Evolutionary conservation across 2,113 vertebrate species (phyloP), one percentile per base, ranked within the genome.

Genomic region (Aramus guarauna): DNA sequence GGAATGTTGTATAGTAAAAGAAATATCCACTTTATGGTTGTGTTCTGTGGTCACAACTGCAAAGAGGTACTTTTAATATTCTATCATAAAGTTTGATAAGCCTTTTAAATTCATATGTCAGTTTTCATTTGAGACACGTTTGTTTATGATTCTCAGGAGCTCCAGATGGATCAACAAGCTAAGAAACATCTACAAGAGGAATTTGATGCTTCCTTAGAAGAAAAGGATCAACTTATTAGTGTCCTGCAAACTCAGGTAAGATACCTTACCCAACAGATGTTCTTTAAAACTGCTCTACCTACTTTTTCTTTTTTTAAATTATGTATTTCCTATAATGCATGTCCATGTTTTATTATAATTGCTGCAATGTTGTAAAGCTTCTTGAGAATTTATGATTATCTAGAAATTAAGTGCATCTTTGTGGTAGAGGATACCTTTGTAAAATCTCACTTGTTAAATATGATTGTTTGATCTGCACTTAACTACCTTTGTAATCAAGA

Each of bases 131-230:
- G n/a, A 92, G 56, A 58, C 9, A 0, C 2, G 0, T 91, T 69
- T 85, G 2, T 87, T 58, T 88, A 23, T 87, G 10, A 81, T 58
- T 85, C 67, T 58, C 81, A 99, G 99, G 99, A 99, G 94, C 98
- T 99, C 34, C 99, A 99, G 58, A 99, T 99, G 99, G 99, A 99
- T 97, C 99, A 99, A 74, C 99, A 99, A 96, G 99, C 99, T 47
- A 99, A 99, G 97, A 99, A 99, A 97, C 99, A 99, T 96, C 98
- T 99, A n/a, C 99, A 99, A 47, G 99, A 99, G 19, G 99, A 99
- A 95, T 99, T 99, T 97, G 99, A 99, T 96, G 99, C 99, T 75
- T 98, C 98, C 3, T 97, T 99, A 73, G 99, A 99, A 94, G 99
- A 99, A 95, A 99, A 99, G 75, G 99, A 99, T 95, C 99, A 99